Conservation (phyloP, 2,888 invertebrate species). For the Xestia sexstrigata region DNA sequence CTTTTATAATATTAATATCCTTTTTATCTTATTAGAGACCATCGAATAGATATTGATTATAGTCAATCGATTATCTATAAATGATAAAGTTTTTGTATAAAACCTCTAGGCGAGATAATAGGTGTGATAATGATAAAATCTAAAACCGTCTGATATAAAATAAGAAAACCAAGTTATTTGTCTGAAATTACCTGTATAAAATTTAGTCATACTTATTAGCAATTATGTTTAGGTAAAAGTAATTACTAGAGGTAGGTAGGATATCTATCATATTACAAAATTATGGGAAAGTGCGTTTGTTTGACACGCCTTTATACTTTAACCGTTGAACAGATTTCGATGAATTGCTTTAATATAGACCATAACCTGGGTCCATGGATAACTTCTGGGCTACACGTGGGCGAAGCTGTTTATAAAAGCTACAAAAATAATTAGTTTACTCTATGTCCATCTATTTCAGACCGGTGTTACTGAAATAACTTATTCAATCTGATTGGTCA, state of each 20-base stretch:
- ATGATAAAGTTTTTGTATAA: constrained; percentile 8
- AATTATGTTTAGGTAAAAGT: neutral
- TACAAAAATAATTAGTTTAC: neutral
- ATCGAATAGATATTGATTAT: neutral
- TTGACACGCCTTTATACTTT: neutral
- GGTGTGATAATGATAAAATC: constrained; percentile 13
- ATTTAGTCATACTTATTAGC: neutral
- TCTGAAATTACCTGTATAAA: neutral
- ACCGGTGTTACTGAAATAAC: constrained; percentile 28
- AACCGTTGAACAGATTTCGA: neutral
- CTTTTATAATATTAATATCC: no score
- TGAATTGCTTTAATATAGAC: neutral
- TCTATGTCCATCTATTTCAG: neutral
- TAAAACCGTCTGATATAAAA: neutral
- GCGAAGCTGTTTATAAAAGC: neutral
- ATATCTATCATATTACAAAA: neutral
- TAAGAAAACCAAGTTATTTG: neutral
- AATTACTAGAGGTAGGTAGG: neutral
- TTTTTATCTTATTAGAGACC: no score
- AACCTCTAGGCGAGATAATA: constrained; percentile 10
- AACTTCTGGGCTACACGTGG: no score
- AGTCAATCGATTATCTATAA: neutral
- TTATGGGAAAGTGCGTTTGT: neutral
- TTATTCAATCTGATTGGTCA: constrained; percentile 38
- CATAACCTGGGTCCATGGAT: no score